Percentiles rank a stretch among this genome's conserved stretches.
phyloP scores from a whole-genome alignment of 2,797 vertebrate genomes.

The Rallus crepitans region DNA sequence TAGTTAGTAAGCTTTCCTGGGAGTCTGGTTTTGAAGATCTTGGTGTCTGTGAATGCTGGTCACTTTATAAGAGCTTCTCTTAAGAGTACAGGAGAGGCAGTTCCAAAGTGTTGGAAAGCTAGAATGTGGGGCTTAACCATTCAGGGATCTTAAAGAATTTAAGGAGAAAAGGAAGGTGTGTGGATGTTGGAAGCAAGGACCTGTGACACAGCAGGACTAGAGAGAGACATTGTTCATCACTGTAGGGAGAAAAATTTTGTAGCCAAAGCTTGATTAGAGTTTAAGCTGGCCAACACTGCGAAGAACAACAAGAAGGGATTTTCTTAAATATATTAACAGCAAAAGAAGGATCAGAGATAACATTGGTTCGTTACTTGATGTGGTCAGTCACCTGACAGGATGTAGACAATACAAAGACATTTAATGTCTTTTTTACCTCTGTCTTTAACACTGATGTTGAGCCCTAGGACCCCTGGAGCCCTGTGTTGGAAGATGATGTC shows the following conservation, averaged over 20 bases:
- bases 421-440: neutral
- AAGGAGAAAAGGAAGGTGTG: neutral
- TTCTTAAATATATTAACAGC: neutral
- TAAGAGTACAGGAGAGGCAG: neutral
- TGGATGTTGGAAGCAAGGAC: neutral
- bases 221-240: neutral
- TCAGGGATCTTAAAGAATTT: neutral
- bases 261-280: neutral
- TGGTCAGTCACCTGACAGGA: neutral
- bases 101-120: neutral
- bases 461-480: neutral
- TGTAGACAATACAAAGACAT: accelerated
- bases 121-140: neutral
- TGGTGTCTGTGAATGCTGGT: neutral
- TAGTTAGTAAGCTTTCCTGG: neutral
- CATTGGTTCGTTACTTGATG: no score
- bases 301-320: neutral
- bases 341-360: neutral
- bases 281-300: neutral
- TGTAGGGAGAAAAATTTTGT: neutral
- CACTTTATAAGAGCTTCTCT: neutral
- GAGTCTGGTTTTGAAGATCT: neutral
- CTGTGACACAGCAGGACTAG: accelerated
- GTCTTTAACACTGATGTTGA: neutral
- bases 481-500: neutral